Percentiles rank a stretch among this genome's conserved stretches.
These are phyloP conservation scores for Zosterops borbonicus DNA, from an alignment of 2,113 vertebrate species.

Conservation along the genomic window DNA sequence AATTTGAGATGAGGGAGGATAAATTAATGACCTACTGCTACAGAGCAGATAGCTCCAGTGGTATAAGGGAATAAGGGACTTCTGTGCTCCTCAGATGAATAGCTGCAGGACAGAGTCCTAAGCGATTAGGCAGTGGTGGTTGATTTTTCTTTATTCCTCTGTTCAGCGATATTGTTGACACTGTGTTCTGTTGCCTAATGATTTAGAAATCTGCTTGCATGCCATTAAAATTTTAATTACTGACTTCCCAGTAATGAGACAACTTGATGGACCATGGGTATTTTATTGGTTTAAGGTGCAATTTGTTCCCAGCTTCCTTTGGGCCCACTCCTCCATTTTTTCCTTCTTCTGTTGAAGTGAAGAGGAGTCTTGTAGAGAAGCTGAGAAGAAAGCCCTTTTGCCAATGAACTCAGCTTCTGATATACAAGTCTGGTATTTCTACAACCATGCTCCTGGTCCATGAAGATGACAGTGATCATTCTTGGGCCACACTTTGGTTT, in stretches of 20 bases:
- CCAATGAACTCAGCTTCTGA: not conserved
- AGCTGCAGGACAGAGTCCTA: not conserved
- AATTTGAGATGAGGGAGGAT: not conserved
- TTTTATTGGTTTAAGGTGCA: not conserved
- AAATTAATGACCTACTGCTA: not conserved
- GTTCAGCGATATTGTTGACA: not conserved
- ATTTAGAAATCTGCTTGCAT: not conserved
- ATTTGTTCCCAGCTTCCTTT: not conserved
- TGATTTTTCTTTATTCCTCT: not conserved
- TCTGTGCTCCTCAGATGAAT: not conserved
- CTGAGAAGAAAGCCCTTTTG: not conserved
- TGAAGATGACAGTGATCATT: not conserved
- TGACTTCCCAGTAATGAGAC: not conserved
- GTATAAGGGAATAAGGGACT: not conserved
- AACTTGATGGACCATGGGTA: not conserved
- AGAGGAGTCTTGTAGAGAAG: not conserved
- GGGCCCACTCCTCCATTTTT: not conserved
- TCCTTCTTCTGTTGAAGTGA: not conserved
- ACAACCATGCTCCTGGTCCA: not conserved
- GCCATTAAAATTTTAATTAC: not conserved
- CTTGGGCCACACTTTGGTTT: not conserved
- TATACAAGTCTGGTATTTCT: not conserved
- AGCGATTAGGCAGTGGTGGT: not conserved
- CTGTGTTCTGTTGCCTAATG: not conserved
- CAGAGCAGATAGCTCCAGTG: not conserved